These are phyloP conservation scores for Brienomyrus longianalis DNA, from an alignment of 2,113 vertebrate genomes.

Conservation along the genomic window DNA sequence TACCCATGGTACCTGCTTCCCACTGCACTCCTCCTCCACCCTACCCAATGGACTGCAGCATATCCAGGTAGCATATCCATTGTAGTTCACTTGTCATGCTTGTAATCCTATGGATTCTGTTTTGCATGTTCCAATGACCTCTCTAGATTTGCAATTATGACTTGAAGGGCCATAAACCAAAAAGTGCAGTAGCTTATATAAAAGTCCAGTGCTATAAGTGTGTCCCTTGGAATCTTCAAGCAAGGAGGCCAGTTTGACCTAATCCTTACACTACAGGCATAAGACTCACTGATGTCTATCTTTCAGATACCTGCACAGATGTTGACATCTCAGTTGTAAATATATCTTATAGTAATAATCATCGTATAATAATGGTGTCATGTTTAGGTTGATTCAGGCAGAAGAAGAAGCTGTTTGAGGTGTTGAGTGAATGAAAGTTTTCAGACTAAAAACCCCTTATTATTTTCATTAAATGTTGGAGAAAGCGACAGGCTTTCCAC, in stretches of 20 bases:
- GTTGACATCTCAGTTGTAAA: neutral
- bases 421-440: neutral
- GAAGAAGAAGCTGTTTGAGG: neutral
- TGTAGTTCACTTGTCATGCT: neutral
- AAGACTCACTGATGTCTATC: neutral
- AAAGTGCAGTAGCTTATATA: neutral
- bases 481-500: too few relatives aligned
- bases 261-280: neutral
- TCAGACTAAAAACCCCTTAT: neutral
- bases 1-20: slow-evolving; percentile 91
- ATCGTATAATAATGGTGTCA: neutral
- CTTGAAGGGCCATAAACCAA: neutral
- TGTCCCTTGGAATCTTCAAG: neutral
- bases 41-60: slow-evolving; percentile 98
- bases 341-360: neutral
- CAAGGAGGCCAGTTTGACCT: neutral
- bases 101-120: neutral
- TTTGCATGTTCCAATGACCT: neutral
- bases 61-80: slow-evolving; percentile 90
- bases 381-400: neutral
- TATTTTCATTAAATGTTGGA: neutral
- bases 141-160: neutral
- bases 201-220: neutral
- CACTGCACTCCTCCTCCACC: slow-evolving; percentile 98
- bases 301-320: neutral